Evolutionary conservation across 1,140 invertebrate species (phyloP).

Genomic region (Maniola jurtina): DNA sequence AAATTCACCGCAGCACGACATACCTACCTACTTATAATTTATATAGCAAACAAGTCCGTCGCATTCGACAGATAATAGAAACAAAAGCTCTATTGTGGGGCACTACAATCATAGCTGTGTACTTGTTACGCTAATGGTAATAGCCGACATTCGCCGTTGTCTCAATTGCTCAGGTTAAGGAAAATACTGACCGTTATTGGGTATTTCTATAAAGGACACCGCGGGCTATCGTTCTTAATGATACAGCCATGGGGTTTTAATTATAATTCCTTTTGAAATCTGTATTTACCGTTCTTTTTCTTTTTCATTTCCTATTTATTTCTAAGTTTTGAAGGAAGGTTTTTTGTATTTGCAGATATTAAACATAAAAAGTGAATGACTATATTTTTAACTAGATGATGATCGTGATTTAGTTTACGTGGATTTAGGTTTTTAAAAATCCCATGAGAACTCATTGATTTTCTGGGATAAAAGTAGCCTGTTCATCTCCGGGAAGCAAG

Average conservation of each 20-base stretch:
- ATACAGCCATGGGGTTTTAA: slow-evolving; percentile 26
- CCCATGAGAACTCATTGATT: too few species aligned
- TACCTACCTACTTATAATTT: background rate
- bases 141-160: slow-evolving; percentile 40
- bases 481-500: too few species aligned
- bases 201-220: slow-evolving; percentile 35
- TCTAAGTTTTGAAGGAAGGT: too few species aligned
- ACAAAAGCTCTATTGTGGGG: slow-evolving; percentile 36
- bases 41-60: slow-evolving; percentile 7
- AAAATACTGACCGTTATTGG: slow-evolving; percentile 37
- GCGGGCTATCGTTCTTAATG: slow-evolving; percentile 14
- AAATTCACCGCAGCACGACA: too few species aligned
- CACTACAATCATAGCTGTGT: slow-evolving; percentile 46
- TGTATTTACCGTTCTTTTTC: background rate
- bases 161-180: slow-evolving; percentile 41
- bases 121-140: slow-evolving; percentile 49
- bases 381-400: too few species aligned
- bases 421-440: too few species aligned
- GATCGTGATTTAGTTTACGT: too few species aligned
- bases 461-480: too few species aligned
- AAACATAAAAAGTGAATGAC: too few species aligned
- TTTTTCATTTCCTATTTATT: too few species aligned
- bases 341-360: too few species aligned
- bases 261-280: slow-evolving; percentile 9
- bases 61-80: slow-evolving; percentile 21